Percentiles rank a stretch among this genome's conserved stretches.
These are phyloP conservation scores for Tromatobia lineatoria DNA, from an alignment of 2,888 invertebrate genomes.

Conservation along the genomic window DNA sequence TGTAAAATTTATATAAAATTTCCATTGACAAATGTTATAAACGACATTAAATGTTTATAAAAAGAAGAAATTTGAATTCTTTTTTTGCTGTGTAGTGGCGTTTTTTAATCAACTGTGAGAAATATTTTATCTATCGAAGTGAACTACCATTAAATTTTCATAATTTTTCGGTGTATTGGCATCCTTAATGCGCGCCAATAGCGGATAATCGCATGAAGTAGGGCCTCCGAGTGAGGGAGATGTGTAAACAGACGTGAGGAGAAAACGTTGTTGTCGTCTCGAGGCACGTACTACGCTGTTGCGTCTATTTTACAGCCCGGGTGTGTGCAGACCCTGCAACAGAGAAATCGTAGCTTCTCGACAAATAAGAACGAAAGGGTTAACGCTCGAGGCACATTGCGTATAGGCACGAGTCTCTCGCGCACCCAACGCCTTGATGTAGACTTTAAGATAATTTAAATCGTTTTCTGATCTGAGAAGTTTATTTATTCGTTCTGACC, in stretches of 20 bases:
- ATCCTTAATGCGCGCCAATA: not conserved
- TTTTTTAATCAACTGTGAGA: too few relatives aligned
- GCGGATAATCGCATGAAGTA: not conserved
- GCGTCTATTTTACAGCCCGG: conserved; percentile 79
- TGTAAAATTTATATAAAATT: too few relatives aligned
- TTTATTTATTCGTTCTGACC: not conserved
- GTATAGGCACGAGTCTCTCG: conserved; percentile 4
- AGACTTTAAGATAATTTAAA: conserved; percentile 3
- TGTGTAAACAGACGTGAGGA: conserved; percentile 46
- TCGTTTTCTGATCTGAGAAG: not conserved
- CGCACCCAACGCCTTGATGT: not conserved
- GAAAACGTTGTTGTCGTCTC: conserved; percentile 77
- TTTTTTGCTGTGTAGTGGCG: too few relatives aligned
- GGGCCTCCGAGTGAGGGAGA: not conserved
- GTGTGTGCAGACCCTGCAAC: conserved; percentile 23
- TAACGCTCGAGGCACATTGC: conserved; percentile 46
- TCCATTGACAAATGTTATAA: too few relatives aligned
- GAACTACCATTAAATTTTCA: not conserved
- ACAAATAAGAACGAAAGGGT: conserved; percentile 48
- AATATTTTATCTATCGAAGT: too few relatives aligned
- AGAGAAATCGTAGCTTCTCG: conserved; percentile 23
- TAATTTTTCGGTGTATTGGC: not conserved
- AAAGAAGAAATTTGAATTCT: too few relatives aligned
- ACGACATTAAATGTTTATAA: too few relatives aligned
- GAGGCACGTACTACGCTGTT: conserved; percentile 81